Base-by-base conservation (phyloP, 2,113 vertebrate species). In the Pangasianodon gigas region DNA sequence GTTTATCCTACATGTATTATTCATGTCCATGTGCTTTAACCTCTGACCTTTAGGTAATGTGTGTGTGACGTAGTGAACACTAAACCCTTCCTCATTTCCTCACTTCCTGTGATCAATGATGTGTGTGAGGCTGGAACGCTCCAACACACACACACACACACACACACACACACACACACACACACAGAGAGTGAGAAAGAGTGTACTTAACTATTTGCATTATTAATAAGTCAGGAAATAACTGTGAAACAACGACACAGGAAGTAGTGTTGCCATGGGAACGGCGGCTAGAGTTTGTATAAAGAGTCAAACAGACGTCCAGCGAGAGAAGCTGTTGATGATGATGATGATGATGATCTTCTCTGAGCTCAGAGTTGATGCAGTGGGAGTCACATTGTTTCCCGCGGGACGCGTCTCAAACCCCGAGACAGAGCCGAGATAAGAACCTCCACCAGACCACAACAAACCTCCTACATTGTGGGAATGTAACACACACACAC, bases 91-190 rank as follows among this genome's bases (percentile, higher is more conserved):
- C 52, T 52, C 26, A 56, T 4, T 46, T 46, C 46, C 46, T 54
- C 52, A 92, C 90, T 91, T 94, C 74, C 92, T 92, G 90, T 89
- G 83, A 91, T 46, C 51, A 56, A n/a, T 71, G 80, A 48, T 0
- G 65, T 52, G 60, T 67, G 60, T 85, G 60, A n/a, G 4, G 46
- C 60, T 67, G 13, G 26, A 52, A 83, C 52, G 8, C 81, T 58
- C 2, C 6, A 56, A 82, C 26, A 21, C 79, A 9, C 51, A 11
- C 9, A 75, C 69, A 71, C 37, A 37, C 37, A 37, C 37, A 37
- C 37, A 37, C 37, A 48, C 77, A 37, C 79, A 9, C 51, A 11
- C 9, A 75, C 71, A 51, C 46, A 29, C 77, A 51, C 46, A 51
- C 26, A 80, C 26, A 48, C 48, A 37, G 37, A 37, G 37, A 37